Conservation (phyloP, 2,888 invertebrate genomes). For the Cepaea hortensis region DNA sequence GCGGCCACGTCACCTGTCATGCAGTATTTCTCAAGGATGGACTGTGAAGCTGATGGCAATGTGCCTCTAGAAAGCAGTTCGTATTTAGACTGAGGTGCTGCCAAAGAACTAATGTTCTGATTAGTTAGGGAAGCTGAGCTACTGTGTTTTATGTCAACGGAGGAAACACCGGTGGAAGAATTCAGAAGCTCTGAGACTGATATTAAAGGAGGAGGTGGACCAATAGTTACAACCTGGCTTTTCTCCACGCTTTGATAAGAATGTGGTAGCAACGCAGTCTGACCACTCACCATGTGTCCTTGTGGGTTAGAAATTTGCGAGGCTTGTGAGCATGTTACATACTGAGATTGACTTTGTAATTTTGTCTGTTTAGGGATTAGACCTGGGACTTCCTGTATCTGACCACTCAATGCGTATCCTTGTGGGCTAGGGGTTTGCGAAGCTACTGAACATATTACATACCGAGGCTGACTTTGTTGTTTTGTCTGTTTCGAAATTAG, state of each 20-base stretch:
- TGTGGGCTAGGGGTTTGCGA: neutral
- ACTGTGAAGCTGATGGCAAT: neutral
- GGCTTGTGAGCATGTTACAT: too few species aligned
- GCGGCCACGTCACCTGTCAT: neutral
- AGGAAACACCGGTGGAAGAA: neutral
- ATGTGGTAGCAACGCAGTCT: neutral
- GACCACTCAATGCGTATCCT: neutral
- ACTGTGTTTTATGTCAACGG: neutral
- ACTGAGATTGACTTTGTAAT: too few species aligned
- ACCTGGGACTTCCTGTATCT: neutral
- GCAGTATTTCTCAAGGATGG: neutral
- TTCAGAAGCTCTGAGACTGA: neutral
- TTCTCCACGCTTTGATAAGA: neutral
- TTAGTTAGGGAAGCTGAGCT: neutral
- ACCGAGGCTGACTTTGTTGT: neutral
- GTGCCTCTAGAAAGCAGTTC: neutral
- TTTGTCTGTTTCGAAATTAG: neutral
- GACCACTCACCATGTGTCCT: neutral
- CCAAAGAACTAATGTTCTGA: neutral
- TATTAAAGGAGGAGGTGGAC: slow-evolving; percentile 18
- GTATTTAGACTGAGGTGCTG: neutral
- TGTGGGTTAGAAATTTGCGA: neutral
- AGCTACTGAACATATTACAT: neutral
- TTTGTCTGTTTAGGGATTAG: too few species aligned
- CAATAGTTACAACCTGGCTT: neutral